Conservation (phyloP, 2,113 vertebrate species). For the Xenopus laevis region DNA sequence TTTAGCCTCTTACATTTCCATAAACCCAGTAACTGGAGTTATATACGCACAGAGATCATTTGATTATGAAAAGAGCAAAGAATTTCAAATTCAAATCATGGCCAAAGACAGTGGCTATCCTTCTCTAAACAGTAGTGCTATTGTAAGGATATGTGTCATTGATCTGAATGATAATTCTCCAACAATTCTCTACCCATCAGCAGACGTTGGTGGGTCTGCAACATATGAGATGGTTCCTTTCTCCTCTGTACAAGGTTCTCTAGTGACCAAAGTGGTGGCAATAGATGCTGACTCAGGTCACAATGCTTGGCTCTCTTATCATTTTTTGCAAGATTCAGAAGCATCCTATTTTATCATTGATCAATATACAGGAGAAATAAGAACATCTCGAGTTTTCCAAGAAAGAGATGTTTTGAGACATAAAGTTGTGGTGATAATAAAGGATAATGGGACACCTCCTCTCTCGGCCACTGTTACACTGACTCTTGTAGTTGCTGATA, state of each 20-base stretch:
- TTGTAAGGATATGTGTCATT: neutral
- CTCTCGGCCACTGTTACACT: too few relatives aligned
- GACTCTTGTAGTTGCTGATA: too few relatives aligned
- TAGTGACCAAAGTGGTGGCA: conserved; percentile 73
- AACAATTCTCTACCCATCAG: conserved; percentile 26
- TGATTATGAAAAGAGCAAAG: conserved; percentile 49
- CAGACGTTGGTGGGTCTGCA: conserved; percentile 60
- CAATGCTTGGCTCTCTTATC: too few relatives aligned
- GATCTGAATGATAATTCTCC: conserved; percentile 14
- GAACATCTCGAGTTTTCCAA: too few relatives aligned
- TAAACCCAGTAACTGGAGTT: conserved; percentile 55
- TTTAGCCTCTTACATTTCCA: conserved; percentile 55
- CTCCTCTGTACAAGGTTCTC: conserved; percentile 66
- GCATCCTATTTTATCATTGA: too few relatives aligned
- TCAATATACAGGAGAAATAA: too few relatives aligned
- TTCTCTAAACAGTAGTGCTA: neutral
- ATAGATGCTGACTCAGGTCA: conserved; percentile 56
- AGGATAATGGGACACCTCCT: too few relatives aligned
- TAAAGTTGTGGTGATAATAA: too few relatives aligned
- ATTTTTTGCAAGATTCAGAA: too few relatives aligned
- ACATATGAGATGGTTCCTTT: conserved; percentile 65
- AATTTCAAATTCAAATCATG: conserved; percentile 28
- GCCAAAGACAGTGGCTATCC: neutral
- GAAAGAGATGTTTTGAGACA: too few relatives aligned
- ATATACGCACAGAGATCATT: conserved; percentile 53